phyloP scores from a whole-genome alignment of 2,797 vertebrate genomes.

The Myripristis murdjan region DNA sequence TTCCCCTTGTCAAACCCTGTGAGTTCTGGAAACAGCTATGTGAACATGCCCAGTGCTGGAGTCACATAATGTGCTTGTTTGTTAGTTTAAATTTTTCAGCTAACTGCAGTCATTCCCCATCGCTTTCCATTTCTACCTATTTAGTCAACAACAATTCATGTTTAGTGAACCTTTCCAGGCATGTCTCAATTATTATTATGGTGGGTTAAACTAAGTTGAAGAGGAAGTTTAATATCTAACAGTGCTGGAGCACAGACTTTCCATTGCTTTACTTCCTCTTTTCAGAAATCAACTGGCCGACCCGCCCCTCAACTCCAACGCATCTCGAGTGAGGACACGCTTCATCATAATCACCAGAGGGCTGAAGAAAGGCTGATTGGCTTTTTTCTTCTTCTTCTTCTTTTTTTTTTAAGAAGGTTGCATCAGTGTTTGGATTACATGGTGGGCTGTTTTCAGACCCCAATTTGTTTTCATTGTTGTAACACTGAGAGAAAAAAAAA shows the following conservation, averaged over 20 bases:
- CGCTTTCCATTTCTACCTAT: conserved; percentile 16
- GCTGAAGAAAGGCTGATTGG: conserved; percentile 40
- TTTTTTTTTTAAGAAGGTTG: conserved; percentile 51
- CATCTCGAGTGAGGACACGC: conserved; percentile 12
- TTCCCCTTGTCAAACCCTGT: conserved; percentile 21
- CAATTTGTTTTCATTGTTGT: conserved; percentile 55
- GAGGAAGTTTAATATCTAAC: conserved; percentile 19
- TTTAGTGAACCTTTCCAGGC: conserved; percentile 12
- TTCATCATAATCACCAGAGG: conserved; percentile 29
- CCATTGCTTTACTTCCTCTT: not conserved
- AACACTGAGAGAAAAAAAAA: conserved; percentile 36
- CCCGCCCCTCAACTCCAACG: conserved; percentile 27
- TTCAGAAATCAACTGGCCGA: conserved; percentile 35
- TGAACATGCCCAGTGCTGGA: conserved; percentile 7
- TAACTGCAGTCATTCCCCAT: not conserved
- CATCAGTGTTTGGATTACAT: conserved; percentile 31
- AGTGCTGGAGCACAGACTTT: not conserved
- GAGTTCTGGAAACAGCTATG: conserved; percentile 40
- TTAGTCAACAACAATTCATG: conserved; percentile 17
- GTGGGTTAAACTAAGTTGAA: not conserved
- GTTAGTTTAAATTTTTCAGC: conserved; percentile 3
- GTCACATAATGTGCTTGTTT: conserved; percentile 20
- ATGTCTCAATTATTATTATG: conserved; percentile 10
- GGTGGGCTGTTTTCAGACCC: conserved; percentile 36
- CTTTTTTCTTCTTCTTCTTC: conserved; percentile 38